Conservation (phyloP, 2,113 vertebrate genomes). For the Ailuropoda melanoleuca region DNA sequence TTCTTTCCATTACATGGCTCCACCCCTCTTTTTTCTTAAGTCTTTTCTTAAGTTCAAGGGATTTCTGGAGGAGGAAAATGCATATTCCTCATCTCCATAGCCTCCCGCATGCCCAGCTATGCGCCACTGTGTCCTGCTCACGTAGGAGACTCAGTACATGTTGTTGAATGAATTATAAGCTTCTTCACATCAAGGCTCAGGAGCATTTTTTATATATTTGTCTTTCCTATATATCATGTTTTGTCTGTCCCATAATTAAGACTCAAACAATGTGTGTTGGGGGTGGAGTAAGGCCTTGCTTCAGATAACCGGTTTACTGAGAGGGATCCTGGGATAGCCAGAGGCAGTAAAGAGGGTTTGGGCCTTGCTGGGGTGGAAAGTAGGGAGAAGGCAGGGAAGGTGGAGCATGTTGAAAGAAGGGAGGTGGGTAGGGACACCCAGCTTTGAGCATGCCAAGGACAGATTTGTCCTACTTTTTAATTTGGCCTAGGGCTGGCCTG, state of each 20-base stretch:
- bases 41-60: neutral
- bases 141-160: neutral
- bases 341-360: neutral
- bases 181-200: neutral
- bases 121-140: neutral
- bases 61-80: neutral
- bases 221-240: neutral
- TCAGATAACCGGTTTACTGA: neutral
- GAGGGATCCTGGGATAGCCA: neutral
- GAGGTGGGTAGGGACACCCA: neutral
- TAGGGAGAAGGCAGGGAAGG: neutral
- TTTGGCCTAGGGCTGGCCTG: slow-evolving; percentile 35
- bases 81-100: neutral
- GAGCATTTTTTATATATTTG: neutral
- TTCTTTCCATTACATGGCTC: neutral
- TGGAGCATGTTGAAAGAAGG: slow-evolving; percentile 29
- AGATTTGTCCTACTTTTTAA: slow-evolving; percentile 58
- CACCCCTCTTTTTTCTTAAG: neutral
- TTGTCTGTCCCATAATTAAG: neutral
- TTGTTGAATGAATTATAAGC: neutral
- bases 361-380: neutral
- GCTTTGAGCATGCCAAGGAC: neutral
- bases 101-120: neutral
- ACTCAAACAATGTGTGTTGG: neutral
- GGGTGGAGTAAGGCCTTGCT: neutral